Evolutionary conservation across 2,888 invertebrate species (phyloP).

Genomic region (Patella ulyssiponensis): DNA sequence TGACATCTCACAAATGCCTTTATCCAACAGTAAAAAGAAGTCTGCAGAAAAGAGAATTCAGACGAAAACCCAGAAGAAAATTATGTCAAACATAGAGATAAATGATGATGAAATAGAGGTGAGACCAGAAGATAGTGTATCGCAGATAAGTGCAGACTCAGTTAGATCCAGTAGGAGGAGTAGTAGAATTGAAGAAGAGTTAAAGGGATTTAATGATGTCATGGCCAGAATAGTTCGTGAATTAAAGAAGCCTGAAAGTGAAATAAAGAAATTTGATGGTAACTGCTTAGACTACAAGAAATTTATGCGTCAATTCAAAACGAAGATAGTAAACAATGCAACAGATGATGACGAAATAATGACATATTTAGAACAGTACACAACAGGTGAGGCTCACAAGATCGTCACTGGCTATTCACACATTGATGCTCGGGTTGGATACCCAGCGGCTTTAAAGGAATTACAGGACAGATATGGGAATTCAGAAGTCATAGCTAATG

Average conservation of each 20-base stretch:
- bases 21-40: too few species aligned
- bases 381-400: conserved; percentile 25
- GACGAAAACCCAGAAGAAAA: too few species aligned
- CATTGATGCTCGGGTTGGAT: conserved; percentile 22
- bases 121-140: too few species aligned
- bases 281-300: not conserved
- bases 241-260: not conserved
- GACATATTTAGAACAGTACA: conserved; percentile 31
- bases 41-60: too few species aligned
- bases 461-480: not conserved
- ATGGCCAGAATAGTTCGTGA: not conserved
- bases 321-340: conserved; percentile 18
- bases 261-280: conserved; percentile 1
- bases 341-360: conserved; percentile 23
- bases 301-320: conserved; percentile 20
- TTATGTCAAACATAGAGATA: too few species aligned
- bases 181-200: too few species aligned
- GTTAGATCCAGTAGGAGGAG: too few species aligned
- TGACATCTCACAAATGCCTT: too few species aligned
- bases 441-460: conserved; percentile 17
- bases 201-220: not conserved
- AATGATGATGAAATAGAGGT: too few species aligned
- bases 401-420: conserved; percentile 25
- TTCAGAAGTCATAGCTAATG: not conserved
- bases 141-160: too few species aligned